Percentiles rank a stretch among this genome's conserved stretches.
Evolutionary conservation across 1,140 invertebrate species (phyloP).

Genomic region (Leptopilina boulardi): DNA sequence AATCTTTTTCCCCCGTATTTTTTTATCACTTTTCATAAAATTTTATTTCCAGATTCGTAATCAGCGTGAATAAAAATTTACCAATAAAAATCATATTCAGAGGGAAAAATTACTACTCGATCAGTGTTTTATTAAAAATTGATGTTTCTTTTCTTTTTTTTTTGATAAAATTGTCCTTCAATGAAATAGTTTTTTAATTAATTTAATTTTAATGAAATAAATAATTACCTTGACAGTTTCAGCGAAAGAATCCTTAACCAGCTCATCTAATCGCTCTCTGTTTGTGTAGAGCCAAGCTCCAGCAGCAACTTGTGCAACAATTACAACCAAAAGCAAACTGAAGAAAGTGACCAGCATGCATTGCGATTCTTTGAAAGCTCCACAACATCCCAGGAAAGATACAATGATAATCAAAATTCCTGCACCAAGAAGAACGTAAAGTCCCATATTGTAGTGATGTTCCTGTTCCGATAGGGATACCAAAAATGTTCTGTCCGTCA

Average conservation of each 20-base stretch:
- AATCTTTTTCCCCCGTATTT: too few relatives aligned
- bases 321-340: constrained; percentile 83
- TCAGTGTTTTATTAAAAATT: too few relatives aligned
- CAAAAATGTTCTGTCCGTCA: constrained; percentile 85
- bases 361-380: constrained; percentile 90
- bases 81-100: too few relatives aligned
- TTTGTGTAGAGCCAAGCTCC: constrained; percentile 85
- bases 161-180: neutral
- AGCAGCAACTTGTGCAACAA: constrained; percentile 87
- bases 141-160: neutral
- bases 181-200: neutral
- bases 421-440: constrained; percentile 86
- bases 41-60: too few relatives aligned
- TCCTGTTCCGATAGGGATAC: constrained; percentile 82
- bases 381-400: constrained; percentile 94
- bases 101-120: too few relatives aligned
- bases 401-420: constrained; percentile 89
- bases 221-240: constrained; percentile 78
- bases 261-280: constrained; percentile 79
- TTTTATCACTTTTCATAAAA: too few relatives aligned
- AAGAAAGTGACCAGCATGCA: constrained; percentile 90
- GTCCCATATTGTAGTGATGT: constrained; percentile 82
- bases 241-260: constrained; percentile 80
- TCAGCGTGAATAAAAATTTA: too few relatives aligned
- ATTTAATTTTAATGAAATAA: neutral